Percentiles rank a stretch among this genome's conserved stretches.
phyloP scores from a whole-genome alignment of 2,888 invertebrate species.

The Drosophila recens region DNA sequence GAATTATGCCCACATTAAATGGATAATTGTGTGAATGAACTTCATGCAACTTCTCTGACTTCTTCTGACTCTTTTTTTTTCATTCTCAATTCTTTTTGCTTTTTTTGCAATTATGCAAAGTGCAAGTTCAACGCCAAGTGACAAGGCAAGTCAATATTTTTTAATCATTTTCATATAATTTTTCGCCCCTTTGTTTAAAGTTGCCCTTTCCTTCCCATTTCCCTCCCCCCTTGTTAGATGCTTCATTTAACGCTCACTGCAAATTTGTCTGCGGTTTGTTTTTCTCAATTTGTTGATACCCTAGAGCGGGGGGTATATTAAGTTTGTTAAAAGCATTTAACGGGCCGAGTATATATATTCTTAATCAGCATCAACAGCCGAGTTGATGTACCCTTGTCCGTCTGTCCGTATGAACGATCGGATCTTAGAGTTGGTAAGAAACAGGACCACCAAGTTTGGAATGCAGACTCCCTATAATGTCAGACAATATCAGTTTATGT shows the following conservation, averaged over 20 bases:
- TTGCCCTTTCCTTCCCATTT: not conserved
- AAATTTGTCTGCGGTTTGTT: constrained; percentile 53
- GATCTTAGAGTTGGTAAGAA: no score
- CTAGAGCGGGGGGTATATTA: no score
- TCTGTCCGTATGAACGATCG: no score
- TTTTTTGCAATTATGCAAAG: constrained; percentile 71
- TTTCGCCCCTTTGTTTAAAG: constrained; percentile 11
- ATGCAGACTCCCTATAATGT: no score
- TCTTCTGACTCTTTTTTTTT: not conserved
- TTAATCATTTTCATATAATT: constrained; percentile 13
- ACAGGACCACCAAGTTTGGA: no score
- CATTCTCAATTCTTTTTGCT: constrained; percentile 11
- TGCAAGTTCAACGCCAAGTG: constrained; percentile 68
- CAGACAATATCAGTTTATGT: no score
- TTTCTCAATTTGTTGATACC: constrained; percentile 28
- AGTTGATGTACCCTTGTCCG: no score
- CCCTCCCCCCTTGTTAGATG: constrained; percentile 40
- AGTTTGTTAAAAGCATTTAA: no score
- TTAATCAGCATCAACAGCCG: no score
- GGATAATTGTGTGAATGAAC: constrained; percentile 65
- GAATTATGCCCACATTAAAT: constrained; percentile 65
- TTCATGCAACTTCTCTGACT: constrained; percentile 15
- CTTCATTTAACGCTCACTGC: constrained; percentile 62
- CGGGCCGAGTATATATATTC: no score
- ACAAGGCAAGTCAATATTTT: constrained; percentile 16